Evolutionary conservation across 2,113 vertebrate genomes (phyloP).

Genomic region (Anguilla japonica): DNA sequence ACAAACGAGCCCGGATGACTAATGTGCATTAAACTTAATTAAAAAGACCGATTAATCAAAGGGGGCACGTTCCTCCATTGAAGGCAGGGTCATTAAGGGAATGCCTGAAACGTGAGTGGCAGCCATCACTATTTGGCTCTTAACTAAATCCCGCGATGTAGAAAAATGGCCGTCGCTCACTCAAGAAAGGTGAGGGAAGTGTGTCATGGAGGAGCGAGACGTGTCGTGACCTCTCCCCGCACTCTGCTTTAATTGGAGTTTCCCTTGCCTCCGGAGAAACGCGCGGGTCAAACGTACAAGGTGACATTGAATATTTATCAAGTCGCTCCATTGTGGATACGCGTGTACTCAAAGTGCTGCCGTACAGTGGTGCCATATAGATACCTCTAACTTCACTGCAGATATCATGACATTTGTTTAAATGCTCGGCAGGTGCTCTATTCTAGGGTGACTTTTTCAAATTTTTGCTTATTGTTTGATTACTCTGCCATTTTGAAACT

Average conservation of each 20-base stretch:
- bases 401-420: background rate
- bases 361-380: background rate
- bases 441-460: background rate
- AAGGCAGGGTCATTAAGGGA: background rate
- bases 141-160: background rate
- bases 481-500: background rate
- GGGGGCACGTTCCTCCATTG: background rate
- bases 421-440: background rate
- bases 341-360: background rate
- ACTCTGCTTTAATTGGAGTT: background rate
- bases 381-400: background rate
- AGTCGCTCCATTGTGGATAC: background rate
- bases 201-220: background rate
- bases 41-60: background rate
- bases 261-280: background rate
- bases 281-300: background rate
- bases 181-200: background rate
- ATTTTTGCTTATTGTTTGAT: background rate
- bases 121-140: background rate
- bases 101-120: background rate
- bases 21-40: background rate
- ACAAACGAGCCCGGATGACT: background rate
- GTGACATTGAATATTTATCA: background rate
- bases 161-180: background rate
- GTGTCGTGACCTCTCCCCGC: background rate